Conservation (phyloP, 2,888 invertebrate species). For the Yponomeuta malinellus region DNA sequence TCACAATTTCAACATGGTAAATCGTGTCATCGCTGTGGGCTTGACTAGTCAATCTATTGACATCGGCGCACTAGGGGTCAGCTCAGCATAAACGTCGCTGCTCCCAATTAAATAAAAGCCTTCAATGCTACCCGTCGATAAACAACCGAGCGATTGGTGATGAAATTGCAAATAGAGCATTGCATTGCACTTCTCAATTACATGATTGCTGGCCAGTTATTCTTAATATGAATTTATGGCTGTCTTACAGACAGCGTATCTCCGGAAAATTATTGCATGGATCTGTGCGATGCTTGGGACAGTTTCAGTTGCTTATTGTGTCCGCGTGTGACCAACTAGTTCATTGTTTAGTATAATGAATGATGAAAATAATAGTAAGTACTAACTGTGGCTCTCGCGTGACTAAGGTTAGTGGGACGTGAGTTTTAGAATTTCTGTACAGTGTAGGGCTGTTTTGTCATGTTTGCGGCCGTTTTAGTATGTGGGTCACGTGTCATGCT, state of each 20-base stretch:
- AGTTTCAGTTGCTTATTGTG: neutral
- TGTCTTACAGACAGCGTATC: slow-evolving; percentile 36
- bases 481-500: slow-evolving; percentile 42
- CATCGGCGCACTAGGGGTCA: neutral
- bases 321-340: neutral
- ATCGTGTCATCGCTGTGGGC: too few species aligned
- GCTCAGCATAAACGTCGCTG: slow-evolving; percentile 13
- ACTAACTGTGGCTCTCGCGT: neutral
- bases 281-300: neutral
- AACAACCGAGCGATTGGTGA: slow-evolving; percentile 40
- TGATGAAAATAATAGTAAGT: neutral
- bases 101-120: slow-evolving; percentile 44
- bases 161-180: slow-evolving; percentile 52
- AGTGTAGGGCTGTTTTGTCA: neutral
- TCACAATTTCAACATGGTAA: too few species aligned
- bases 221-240: slow-evolving; percentile 65
- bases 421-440: slow-evolving; percentile 1
- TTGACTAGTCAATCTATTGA: too few species aligned
- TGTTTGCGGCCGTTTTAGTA: slow-evolving; percentile 24
- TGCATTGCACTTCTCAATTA: slow-evolving; percentile 59
- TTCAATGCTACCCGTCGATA: slow-evolving; percentile 37
- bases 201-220: slow-evolving; percentile 57
- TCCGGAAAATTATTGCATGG: neutral
- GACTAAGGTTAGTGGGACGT: neutral
- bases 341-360: neutral